phyloP scores from a whole-genome alignment of 2,113 vertebrate genomes.

The Microcebus lehilahytsara region DNA sequence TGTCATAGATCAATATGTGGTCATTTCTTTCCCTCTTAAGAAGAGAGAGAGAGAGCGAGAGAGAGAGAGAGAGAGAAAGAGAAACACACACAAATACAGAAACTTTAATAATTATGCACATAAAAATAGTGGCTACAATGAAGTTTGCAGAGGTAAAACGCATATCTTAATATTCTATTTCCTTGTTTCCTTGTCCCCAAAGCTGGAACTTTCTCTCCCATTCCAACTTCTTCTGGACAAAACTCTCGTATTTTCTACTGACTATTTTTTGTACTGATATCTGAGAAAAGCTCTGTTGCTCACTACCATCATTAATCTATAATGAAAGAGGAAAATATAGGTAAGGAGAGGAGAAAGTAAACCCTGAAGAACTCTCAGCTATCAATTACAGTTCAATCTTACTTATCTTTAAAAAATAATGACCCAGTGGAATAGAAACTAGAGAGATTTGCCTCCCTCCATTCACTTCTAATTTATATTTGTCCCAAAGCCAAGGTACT shows the following conservation, averaged over 20 bases:
- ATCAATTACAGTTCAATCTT: constrained; percentile 20
- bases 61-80: background rate
- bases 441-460: background rate
- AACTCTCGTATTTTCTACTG: background rate
- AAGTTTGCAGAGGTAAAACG: background rate
- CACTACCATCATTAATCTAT: constrained; percentile 3
- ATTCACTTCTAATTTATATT: constrained; percentile 36
- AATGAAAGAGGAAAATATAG: constrained; percentile 20
- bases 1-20: background rate
- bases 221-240: background rate
- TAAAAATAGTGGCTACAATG: background rate
- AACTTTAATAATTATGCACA: background rate
- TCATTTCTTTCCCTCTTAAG: background rate
- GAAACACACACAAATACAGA: background rate
- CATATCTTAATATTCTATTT: background rate
- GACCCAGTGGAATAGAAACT: background rate
- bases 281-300: background rate
- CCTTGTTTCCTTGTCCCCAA: background rate
- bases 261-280: background rate
- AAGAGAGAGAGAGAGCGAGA: no score
- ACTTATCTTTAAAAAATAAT: constrained; percentile 56
- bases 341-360: background rate
- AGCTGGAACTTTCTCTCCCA: background rate
- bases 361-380: background rate
- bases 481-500: background rate